Percentiles rank a stretch among this genome's conserved stretches.
These are phyloP conservation scores for Seriola aureovittata DNA, from an alignment of 2,113 vertebrate species.

Conservation along the genomic window DNA sequence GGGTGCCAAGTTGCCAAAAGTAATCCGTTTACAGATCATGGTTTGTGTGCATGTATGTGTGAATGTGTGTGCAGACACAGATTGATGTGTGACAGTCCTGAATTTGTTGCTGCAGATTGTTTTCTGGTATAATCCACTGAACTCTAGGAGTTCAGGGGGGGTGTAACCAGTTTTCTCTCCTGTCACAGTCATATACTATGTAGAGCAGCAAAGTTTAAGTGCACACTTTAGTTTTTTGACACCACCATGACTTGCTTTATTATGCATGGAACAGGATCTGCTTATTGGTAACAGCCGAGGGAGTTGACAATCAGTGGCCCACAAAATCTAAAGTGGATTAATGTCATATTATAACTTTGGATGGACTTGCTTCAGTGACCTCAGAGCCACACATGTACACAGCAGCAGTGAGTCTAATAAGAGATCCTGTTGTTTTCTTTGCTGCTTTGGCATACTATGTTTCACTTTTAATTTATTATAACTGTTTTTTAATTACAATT, in stretches of 20 bases:
- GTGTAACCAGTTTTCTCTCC: slow-evolving; percentile 36
- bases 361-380: slow-evolving; percentile 66
- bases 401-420: slow-evolving; percentile 61
- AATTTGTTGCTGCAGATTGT: slow-evolving; percentile 47
- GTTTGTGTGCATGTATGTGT: slow-evolving; percentile 71
- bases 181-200: slow-evolving; percentile 27
- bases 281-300: slow-evolving; percentile 45
- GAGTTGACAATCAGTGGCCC: slow-evolving; percentile 76
- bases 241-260: slow-evolving; percentile 58
- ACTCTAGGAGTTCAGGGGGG: slow-evolving; percentile 43
- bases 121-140: slow-evolving; percentile 56
- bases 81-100: slow-evolving; percentile 36
- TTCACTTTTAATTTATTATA: slow-evolving; percentile 84
- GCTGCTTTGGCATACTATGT: slow-evolving; percentile 70
- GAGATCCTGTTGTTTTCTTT: slow-evolving; percentile 72
- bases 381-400: slow-evolving; percentile 59
- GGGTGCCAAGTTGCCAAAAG: slow-evolving; percentile 42
- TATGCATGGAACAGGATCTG: slow-evolving; percentile 73
- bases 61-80: slow-evolving; percentile 54
- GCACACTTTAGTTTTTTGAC: slow-evolving; percentile 60
- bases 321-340: slow-evolving; percentile 51
- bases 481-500: slow-evolving; percentile 76
- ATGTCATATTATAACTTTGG: slow-evolving; percentile 50
- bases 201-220: slow-evolving; percentile 40
- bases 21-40: slow-evolving; percentile 64